Base-by-base conservation (phyloP, 1,140 invertebrate genomes). In the Nephila pilipes region DNA sequence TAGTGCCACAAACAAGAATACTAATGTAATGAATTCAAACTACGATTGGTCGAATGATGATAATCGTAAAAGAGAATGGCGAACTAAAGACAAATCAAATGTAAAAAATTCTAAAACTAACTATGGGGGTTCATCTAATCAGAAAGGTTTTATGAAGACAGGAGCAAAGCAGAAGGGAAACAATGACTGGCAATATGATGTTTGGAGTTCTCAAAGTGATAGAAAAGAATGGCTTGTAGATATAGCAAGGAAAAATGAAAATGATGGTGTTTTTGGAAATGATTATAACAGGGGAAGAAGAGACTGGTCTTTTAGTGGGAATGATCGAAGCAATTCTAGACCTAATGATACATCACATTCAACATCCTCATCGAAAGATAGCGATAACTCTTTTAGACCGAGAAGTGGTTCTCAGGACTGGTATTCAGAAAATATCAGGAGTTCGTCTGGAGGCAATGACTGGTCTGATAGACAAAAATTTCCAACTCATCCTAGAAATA, bases 161-260 rank as follows among this genome's bases (percentile, higher is more conserved):
- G n/a, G 80, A 57, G 14, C n/a, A 57, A 83, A 55, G 16, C 29
- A 20, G 46, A 83, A 25, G 22, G 16, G 38, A 14, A 83, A 57
- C 54, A 83, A 25, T 16, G 46, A 55, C 3, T 3, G 54, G 81
- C 46, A 87, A 22, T 10, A 22, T 29, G 88, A 79, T 80, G 25
- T 58, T 14, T 29, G n/a, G 46, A 90, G n/a, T 80, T 90, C 46
- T 57, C 88, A 90, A 79, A 90, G 88, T 80, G 55, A 80, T 32
- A 90, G 69, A 58, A 90, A 90, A 57, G 88, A 90, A 57, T 90
- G 88, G 88, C 69, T 55, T n/a, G 36, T 90, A 36, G 29, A 79
- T 88, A 12, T 55, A 55, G 29, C 22, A 36, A 29, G 29, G 29
- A 32, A 32, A 36, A 36, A 83, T 83, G 20, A 83, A n/a, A 55